Conservation (phyloP, 2,113 vertebrate genomes). For the Brachyistius frenatus region DNA sequence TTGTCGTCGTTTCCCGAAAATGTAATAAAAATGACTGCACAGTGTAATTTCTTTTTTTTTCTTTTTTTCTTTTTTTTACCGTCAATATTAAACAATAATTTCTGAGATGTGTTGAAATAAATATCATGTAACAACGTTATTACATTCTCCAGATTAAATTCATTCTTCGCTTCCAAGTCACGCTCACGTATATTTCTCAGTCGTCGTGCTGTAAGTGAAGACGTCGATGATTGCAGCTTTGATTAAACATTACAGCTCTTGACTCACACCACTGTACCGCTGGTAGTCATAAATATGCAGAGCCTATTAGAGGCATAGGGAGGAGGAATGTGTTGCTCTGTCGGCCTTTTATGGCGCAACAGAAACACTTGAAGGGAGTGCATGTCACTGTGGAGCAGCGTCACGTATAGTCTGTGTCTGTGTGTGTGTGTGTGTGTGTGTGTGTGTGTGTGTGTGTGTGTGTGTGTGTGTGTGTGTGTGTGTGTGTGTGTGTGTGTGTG, state of each 20-base stretch:
- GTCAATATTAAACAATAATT: too few relatives aligned
- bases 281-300: conserved; percentile 16
- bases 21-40: not conserved
- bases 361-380: not conserved
- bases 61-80: too few relatives aligned
- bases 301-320: conserved; percentile 9
- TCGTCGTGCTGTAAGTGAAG: not conserved
- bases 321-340: not conserved
- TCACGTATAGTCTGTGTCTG: not conserved
- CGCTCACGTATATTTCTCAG: not conserved
- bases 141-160: not conserved
- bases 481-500: too few relatives aligned
- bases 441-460: too few relatives aligned
- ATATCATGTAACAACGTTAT: not conserved
- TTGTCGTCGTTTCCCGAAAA: not conserved
- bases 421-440: conserved; percentile 16
- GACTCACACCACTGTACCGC: conserved; percentile 1
- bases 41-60: not conserved
- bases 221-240: not conserved
- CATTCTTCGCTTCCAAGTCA: not conserved
- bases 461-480: too few relatives aligned
- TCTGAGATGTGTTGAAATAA: not conserved
- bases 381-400: conserved; percentile 1
- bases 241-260: conserved; percentile 20
- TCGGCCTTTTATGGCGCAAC: conserved; percentile 47